These are phyloP conservation scores for Labeo rohita DNA, from an alignment of 2,113 vertebrate species.

Conservation along the genomic window DNA sequence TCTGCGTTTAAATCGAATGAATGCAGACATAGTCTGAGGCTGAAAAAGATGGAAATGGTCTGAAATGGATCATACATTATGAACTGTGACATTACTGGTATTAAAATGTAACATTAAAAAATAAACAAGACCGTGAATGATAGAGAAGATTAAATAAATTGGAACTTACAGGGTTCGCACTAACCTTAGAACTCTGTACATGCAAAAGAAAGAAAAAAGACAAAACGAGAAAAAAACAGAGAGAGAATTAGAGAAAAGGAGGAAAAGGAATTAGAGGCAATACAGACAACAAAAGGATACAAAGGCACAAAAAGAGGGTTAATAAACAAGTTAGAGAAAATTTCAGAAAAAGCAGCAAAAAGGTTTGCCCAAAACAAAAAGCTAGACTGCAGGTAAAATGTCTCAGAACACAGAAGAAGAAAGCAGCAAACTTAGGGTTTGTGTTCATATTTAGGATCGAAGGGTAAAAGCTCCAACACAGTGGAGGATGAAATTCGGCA, in stretches of 20 bases:
- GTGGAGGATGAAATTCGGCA: not conserved
- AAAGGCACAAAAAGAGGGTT: constrained; percentile 55
- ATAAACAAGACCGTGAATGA: constrained; percentile 52
- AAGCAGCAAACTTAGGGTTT: constrained; percentile 16
- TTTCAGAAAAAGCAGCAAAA: constrained; percentile 44
- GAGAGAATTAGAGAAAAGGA: constrained; percentile 59
- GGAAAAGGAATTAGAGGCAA: constrained; percentile 61
- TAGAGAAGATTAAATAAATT: constrained; percentile 79
- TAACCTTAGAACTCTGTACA: constrained; percentile 99
- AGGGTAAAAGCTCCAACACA: not conserved
- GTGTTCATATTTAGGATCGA: not conserved
- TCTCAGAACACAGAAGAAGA: constrained; percentile 47
- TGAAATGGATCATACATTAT: constrained; percentile 40
- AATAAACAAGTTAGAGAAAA: constrained; percentile 62
- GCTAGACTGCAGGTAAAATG: constrained; percentile 50
- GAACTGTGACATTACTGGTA: not conserved
- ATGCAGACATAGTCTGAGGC: not conserved
- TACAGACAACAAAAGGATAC: constrained; percentile 49
- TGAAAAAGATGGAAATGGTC: constrained; percentile 16
- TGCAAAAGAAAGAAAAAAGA: constrained; percentile 88
- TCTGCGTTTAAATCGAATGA: not conserved
- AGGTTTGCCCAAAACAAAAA: constrained; percentile 26
- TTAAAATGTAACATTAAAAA: constrained; percentile 56
- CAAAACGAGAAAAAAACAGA: constrained; percentile 82
- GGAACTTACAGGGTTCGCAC: constrained; percentile 93